Evolutionary conservation across 2,888 invertebrate genomes (phyloP).

Genomic region (Dascillus cervinus): DNA sequence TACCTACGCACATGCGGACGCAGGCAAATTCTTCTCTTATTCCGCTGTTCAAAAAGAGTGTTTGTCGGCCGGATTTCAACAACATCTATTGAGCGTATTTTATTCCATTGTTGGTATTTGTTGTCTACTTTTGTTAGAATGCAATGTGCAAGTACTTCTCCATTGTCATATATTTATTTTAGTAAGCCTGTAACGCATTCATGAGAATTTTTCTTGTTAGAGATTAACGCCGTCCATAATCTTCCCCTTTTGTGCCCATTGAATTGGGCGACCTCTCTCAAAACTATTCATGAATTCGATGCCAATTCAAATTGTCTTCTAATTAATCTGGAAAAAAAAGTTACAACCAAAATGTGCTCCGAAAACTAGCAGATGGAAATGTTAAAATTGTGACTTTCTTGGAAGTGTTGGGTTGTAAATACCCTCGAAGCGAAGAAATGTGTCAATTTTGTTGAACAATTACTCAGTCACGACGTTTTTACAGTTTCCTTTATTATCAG

Average conservation of each 20-base stretch:
- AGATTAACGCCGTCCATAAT: conserved; percentile 35
- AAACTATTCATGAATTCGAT: conserved; percentile 19
- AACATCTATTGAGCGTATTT: conserved; percentile 45
- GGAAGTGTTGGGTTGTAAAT: no score
- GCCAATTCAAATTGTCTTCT: conserved; percentile 24
- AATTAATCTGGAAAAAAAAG: conserved; percentile 26
- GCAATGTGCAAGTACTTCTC: conserved; percentile 43
- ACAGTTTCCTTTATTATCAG: no score
- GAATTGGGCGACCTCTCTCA: conserved; percentile 14
- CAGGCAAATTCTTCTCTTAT: no score
- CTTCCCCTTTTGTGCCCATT: conserved; percentile 31
- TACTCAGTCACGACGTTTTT: no score
- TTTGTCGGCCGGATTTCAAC: conserved; percentile 42
- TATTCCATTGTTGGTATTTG: conserved; percentile 45
- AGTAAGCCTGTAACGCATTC: conserved; percentile 41
- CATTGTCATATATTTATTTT: conserved; percentile 43
- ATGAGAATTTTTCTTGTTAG: conserved; percentile 38
- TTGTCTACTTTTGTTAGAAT: conserved; percentile 42
- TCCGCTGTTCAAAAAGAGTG: conserved; percentile 33
- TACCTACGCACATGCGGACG: no score
- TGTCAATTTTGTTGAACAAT: no score
- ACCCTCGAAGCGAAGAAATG: no score
- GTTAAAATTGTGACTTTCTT: no score
- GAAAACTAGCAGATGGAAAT: no score
- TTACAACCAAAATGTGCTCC: no score